Percentiles rank a stretch among this genome's conserved stretches.
Evolutionary conservation across 2,888 invertebrate genomes (phyloP).

Genomic region (Lucinisca nassula): DNA sequence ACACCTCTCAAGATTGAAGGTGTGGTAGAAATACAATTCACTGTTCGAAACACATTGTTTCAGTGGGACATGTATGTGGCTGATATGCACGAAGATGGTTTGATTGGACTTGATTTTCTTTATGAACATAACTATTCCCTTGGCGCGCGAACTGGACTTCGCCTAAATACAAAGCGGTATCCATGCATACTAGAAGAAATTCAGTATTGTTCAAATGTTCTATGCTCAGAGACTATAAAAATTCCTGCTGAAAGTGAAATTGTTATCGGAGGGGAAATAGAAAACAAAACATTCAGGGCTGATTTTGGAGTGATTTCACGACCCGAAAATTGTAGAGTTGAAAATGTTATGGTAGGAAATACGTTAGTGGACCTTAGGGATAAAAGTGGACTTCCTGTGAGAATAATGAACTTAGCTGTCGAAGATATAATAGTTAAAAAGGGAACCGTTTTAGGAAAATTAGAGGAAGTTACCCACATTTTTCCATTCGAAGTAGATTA

Average conservation of each 20-base stretch:
- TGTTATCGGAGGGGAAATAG: not conserved
- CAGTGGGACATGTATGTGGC: constrained; percentile 42
- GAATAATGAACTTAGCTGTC: not conserved
- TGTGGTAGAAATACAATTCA: not conserved
- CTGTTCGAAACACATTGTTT: constrained; percentile 15
- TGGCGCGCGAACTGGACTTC: not conserved
- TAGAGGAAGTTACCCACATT: not conserved
- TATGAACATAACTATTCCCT: not conserved
- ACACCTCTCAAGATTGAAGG: constrained; percentile 18
- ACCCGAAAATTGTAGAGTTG: not conserved
- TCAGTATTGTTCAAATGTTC: not conserved
- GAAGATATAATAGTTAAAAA: constrained; percentile 6
- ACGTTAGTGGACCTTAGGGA: not conserved
- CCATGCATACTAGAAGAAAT: not conserved
- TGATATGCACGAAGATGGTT: constrained; percentile 47
- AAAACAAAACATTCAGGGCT: not conserved
- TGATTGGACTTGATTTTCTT: constrained; percentile 36
- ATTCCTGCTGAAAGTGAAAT: constrained; percentile 12
- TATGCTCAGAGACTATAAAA: not conserved
- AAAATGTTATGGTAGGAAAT: not conserved
- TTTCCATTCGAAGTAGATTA: not conserved
- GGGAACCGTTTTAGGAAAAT: not conserved
- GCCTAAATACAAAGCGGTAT: not conserved
- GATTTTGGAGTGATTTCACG: not conserved
- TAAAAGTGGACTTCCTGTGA: constrained; percentile 2